Conservation (phyloP, 2,113 vertebrate species). For the Bungarus multicinctus region DNA sequence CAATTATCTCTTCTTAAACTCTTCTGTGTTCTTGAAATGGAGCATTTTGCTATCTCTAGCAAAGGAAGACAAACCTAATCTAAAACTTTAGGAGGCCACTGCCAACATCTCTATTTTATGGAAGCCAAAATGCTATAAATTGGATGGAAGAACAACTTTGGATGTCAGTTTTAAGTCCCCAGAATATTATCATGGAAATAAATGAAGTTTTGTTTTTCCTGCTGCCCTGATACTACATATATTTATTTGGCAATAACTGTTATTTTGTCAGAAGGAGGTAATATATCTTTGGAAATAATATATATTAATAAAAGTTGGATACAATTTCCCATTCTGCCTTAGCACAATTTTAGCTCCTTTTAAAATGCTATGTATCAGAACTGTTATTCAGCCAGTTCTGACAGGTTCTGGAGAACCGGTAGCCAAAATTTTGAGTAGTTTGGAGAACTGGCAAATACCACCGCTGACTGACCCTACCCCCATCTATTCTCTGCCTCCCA, state of each 20-base stretch:
- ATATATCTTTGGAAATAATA: neutral
- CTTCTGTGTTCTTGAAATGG: neutral
- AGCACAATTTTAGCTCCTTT: neutral
- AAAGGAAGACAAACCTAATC: slow-evolving; percentile 20
- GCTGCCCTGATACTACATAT: neutral
- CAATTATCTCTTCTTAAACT: slow-evolving; percentile 29
- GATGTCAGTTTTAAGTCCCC: slow-evolving; percentile 16
- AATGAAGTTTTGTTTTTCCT: neutral
- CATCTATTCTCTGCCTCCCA: too few relatives aligned
- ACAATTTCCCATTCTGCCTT: neutral
- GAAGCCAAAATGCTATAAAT: slow-evolving; percentile 32
- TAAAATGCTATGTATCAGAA: neutral
- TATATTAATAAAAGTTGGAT: neutral
- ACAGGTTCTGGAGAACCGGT: too few relatives aligned
- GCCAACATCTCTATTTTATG: slow-evolving; percentile 21
- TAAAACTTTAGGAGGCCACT: neutral
- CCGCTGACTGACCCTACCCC: too few relatives aligned
- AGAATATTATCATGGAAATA: neutral
- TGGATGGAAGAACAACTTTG: slow-evolving; percentile 26
- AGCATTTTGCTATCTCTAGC: neutral
- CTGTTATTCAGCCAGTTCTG: too few relatives aligned
- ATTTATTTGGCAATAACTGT: neutral
- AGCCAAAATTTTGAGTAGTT: too few relatives aligned
- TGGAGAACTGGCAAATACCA: too few relatives aligned
- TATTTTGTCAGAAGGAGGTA: neutral